Evolutionary conservation across 1,140 invertebrate genomes (phyloP).

Genomic region (Diachasmimorpha longicaudata): DNA sequence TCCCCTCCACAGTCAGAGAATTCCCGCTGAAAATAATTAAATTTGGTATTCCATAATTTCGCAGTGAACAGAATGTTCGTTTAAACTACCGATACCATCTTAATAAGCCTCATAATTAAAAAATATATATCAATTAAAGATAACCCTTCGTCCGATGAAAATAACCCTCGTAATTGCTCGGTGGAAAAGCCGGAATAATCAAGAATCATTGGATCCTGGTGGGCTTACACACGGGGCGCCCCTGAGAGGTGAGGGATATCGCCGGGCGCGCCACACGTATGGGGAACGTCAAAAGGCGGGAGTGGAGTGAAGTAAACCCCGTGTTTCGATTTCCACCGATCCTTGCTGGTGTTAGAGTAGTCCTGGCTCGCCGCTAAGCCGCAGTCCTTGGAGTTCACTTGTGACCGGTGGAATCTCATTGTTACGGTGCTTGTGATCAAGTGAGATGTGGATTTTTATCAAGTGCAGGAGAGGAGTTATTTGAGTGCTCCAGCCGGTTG

Average conservation of each 20-base stretch:
- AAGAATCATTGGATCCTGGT: background rate
- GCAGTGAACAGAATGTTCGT: too few relatives aligned
- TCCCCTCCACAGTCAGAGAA: too few relatives aligned
- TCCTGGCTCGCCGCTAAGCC: slow-evolving; percentile 4
- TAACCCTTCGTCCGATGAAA: too few relatives aligned
- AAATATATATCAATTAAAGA: too few relatives aligned
- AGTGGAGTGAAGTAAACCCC: background rate
- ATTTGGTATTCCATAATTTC: too few relatives aligned
- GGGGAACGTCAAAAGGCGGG: slow-evolving; percentile 8
- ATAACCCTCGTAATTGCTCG: background rate
- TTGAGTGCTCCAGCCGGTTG: too few relatives aligned
- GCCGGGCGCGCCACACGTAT: background rate
- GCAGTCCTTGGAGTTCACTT: background rate
- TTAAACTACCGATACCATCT: too few relatives aligned
- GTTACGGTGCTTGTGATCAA: background rate
- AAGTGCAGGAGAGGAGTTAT: too few relatives aligned
- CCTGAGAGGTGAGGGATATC: slow-evolving; percentile 3
- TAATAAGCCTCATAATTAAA: too few relatives aligned
- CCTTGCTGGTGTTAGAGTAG: background rate
- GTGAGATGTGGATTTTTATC: too few relatives aligned
- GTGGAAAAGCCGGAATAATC: background rate
- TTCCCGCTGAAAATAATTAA: too few relatives aligned
- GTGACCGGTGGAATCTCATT: background rate
- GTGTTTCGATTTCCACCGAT: background rate
- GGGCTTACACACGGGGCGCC: background rate